A percentile compares a stretch with the other conserved stretches of the same genome.
phyloP scores from a whole-genome alignment of 2,797 vertebrate genomes.

The Diplodus puntazzo region DNA sequence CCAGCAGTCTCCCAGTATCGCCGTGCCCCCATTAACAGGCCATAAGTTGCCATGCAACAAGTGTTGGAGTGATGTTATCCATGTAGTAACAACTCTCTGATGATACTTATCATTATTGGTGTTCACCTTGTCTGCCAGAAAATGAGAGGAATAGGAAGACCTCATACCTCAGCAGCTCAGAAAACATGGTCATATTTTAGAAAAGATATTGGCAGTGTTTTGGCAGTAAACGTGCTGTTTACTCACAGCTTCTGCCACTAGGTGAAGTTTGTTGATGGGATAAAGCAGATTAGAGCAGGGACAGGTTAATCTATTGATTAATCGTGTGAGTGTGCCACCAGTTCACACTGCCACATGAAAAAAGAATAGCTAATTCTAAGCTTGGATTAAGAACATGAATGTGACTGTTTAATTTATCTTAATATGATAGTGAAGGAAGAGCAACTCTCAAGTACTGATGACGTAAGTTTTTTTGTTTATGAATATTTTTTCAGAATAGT shows the following conservation, averaged over 20 bases:
- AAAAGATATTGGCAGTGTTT: slow-evolving; percentile 18
- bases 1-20: slow-evolving; percentile 36
- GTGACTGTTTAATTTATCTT: background rate
- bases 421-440: background rate
- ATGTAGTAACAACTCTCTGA: slow-evolving; percentile 23
- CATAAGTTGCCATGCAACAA: slow-evolving; percentile 27
- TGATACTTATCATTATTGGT: slow-evolving; percentile 21
- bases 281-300: slow-evolving; percentile 59
- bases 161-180: background rate
- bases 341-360: slow-evolving; percentile 14
- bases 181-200: slow-evolving; percentile 13
- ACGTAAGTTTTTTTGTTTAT: background rate
- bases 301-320: slow-evolving; percentile 66
- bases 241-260: slow-evolving; percentile 19
- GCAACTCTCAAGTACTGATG: background rate
- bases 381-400: background rate
- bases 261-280: slow-evolving; percentile 58
- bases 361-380: slow-evolving; percentile 3
- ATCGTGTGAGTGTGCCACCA: slow-evolving; percentile 47
- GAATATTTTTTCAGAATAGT: background rate
- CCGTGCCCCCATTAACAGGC: slow-evolving; percentile 39
- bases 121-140: slow-evolving; percentile 27
- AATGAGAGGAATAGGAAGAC: slow-evolving; percentile 17
- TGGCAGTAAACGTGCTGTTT: slow-evolving; percentile 15
- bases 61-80: slow-evolving; percentile 21